These are phyloP conservation scores for Syngnathoides biaculeatus DNA, from an alignment of 2,113 vertebrate species.

Conservation along the genomic window DNA sequence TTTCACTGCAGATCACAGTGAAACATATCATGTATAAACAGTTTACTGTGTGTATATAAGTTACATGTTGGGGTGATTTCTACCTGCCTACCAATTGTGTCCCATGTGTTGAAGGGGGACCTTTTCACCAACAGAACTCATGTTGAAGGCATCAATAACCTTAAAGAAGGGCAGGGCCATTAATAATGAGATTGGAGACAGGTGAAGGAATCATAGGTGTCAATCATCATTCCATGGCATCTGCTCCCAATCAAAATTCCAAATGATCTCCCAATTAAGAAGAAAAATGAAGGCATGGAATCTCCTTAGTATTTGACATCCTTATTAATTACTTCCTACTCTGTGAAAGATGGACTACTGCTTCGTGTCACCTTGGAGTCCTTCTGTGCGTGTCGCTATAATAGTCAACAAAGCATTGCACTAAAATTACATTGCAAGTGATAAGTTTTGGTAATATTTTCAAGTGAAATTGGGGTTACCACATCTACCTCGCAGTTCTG, in stretches of 20 bases:
- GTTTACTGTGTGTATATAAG: not conserved
- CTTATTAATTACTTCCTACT: conserved; percentile 7
- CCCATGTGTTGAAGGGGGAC: not conserved
- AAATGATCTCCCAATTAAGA: conserved; percentile 14
- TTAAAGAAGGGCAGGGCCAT: not conserved
- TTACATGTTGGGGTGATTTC: not conserved
- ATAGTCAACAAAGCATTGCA: not conserved
- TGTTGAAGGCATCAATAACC: not conserved
- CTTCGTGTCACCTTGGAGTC: conserved; percentile 11
- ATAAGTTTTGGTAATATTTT: not conserved
- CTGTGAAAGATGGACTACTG: not conserved
- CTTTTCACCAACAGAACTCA: not conserved
- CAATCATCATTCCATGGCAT: conserved; percentile 9
- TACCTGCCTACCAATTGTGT: not conserved
- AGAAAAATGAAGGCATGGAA: conserved; percentile 9
- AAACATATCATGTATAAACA: too few species aligned
- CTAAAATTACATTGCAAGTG: not conserved
- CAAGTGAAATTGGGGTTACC: not conserved
- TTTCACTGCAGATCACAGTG: too few species aligned
- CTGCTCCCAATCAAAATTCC: conserved; percentile 12
- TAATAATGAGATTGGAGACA: not conserved
- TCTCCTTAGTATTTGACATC: conserved; percentile 6
- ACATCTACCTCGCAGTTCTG: not conserved
- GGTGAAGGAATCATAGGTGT: conserved; percentile 3
- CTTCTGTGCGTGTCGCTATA: not conserved